These are phyloP conservation scores for Larimichthys polyactis DNA, from an alignment of 2,113 vertebrate species.

Conservation along the genomic window DNA sequence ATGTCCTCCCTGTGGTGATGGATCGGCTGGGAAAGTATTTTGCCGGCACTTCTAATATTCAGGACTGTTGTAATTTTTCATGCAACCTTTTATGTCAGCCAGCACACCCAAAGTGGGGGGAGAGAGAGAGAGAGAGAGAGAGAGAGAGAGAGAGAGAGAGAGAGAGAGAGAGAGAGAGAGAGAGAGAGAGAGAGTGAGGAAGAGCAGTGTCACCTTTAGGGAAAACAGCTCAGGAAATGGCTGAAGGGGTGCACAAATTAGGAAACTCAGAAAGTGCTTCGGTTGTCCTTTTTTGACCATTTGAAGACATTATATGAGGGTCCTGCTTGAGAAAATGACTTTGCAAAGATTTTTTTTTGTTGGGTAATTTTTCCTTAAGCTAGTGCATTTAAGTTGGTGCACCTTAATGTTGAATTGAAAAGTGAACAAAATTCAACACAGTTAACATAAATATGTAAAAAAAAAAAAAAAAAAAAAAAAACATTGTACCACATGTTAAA, in stretches of 20 bases:
- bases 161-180: conserved; percentile 29
- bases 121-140: conserved; percentile 28
- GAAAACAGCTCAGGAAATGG: conserved; percentile 28
- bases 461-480: not conserved
- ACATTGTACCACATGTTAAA: not conserved
- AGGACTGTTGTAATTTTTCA: conserved; percentile 74
- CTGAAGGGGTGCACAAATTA: conserved; percentile 41
- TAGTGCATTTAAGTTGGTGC: not conserved
- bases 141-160: conserved; percentile 13
- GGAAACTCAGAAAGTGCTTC: conserved; percentile 32
- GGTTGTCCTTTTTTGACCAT: conserved; percentile 28
- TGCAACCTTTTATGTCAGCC: conserved; percentile 74
- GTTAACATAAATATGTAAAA: not conserved
- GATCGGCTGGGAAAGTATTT: conserved; percentile 66
- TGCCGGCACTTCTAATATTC: conserved; percentile 71
- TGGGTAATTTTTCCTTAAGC: not conserved
- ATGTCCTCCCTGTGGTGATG: conserved; percentile 66
- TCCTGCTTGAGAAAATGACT: conserved; percentile 17
- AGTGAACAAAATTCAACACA: not conserved
- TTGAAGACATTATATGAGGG: not conserved
- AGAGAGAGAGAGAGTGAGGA: conserved; percentile 18
- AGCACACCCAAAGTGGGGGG: conserved; percentile 16
- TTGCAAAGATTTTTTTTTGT: not conserved
- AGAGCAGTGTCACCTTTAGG: conserved; percentile 42
- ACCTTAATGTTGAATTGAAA: not conserved